phyloP scores from a whole-genome alignment of 2,113 vertebrate genomes.

The Eulemur macaco region DNA sequence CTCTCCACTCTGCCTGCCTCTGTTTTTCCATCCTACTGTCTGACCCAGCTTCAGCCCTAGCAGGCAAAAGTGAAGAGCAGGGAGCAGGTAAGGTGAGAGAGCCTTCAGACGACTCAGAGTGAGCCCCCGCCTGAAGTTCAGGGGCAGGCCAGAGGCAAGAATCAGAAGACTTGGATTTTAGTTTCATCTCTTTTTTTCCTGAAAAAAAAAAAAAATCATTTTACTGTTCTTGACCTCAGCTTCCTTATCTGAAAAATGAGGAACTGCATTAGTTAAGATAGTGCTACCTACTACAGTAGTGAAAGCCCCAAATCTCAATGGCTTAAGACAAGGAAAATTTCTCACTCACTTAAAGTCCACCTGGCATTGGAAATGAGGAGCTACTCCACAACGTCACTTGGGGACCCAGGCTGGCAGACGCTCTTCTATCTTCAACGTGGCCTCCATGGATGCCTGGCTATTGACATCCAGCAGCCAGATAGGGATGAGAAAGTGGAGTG shows the following conservation, averaged over 20 bases:
- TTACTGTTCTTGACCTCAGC: background rate
- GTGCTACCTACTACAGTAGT: background rate
- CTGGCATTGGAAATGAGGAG: background rate
- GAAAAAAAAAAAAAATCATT: background rate
- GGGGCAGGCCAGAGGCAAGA: background rate
- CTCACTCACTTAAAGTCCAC: background rate
- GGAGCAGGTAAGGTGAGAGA: background rate
- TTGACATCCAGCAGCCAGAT: background rate
- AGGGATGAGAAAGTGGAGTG: background rate
- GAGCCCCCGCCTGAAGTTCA: background rate
- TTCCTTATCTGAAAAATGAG: background rate
- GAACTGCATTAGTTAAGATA: background rate
- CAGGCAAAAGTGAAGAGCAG: background rate
- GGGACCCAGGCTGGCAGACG: background rate
- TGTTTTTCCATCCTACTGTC: background rate
- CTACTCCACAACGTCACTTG: background rate
- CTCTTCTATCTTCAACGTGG: background rate
- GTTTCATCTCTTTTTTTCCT: background rate
- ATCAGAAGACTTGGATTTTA: background rate
- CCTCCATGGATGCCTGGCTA: background rate
- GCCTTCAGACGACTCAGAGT: background rate
- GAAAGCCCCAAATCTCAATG: background rate
- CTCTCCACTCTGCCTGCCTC: background rate
- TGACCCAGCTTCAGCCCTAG: background rate
- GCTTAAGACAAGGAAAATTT: background rate